A percentile compares a stretch with the other conserved stretches of the same genome.
Evolutionary conservation across 2,888 invertebrate species (phyloP).

Genomic region (Melikaiella ostensackeni): DNA sequence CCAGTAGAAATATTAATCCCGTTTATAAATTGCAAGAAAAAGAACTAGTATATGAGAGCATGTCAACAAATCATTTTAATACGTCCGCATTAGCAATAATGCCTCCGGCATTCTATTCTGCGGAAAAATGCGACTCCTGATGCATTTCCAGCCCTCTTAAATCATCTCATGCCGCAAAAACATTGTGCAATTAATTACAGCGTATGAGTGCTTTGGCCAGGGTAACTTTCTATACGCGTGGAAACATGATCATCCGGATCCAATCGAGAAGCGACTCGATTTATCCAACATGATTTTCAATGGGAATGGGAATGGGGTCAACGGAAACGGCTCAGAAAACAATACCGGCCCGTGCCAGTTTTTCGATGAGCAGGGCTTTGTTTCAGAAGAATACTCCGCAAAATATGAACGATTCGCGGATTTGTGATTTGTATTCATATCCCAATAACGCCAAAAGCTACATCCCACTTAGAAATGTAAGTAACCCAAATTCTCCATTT

Average conservation of each 20-base stretch:
- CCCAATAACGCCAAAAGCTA: not conserved
- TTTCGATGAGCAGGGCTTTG: slow-evolving; percentile 37
- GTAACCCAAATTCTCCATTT: not conserved
- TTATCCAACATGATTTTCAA: slow-evolving; percentile 47
- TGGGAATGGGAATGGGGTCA: slow-evolving; percentile 50
- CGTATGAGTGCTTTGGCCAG: not conserved
- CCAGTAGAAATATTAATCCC: not conserved
- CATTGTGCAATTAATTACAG: not conserved
- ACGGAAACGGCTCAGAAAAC: slow-evolving; percentile 50
- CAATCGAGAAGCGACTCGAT: slow-evolving; percentile 36
- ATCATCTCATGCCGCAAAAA: not conserved
- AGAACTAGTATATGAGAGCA: not conserved
- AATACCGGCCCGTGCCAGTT: slow-evolving; percentile 45
- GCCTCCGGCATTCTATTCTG: not conserved
- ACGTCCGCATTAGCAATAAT: not conserved
- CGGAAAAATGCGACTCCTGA: not conserved
- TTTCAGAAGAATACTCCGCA: slow-evolving; percentile 14
- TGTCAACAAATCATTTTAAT: not conserved
- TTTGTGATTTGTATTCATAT: slow-evolving; percentile 17
- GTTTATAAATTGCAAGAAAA: not conserved
- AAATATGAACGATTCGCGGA: slow-evolving; percentile 22
- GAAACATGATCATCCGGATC: not conserved
- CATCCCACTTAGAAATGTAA: slow-evolving; percentile 19
- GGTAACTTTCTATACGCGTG: not conserved
- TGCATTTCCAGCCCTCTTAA: not conserved